A percentile compares a stretch with the other conserved stretches of the same genome.
These are phyloP conservation scores for Plagodis dolabraria DNA, from an alignment of 2,888 invertebrate genomes.

Conservation along the genomic window DNA sequence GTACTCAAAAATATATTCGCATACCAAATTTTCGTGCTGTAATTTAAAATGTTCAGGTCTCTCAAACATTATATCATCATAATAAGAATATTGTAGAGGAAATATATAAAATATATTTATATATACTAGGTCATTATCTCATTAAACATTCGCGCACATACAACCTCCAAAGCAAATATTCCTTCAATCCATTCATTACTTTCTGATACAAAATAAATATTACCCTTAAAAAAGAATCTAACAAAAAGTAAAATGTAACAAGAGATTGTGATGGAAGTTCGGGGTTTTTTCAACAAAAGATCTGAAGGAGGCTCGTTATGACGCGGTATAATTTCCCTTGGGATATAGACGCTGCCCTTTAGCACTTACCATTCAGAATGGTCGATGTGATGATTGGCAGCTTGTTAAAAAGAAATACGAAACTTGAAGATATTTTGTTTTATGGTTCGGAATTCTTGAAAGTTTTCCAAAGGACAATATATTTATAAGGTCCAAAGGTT, in stretches of 20 bases:
- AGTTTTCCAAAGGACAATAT: neutral
- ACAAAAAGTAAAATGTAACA: conserved; percentile 26
- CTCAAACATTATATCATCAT: no score
- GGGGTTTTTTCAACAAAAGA: conserved; percentile 47
- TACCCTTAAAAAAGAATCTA: conserved; percentile 12
- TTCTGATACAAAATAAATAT: conserved; percentile 9
- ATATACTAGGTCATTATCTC: no score
- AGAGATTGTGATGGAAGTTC: conserved; percentile 36
- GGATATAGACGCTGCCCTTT: conserved; percentile 42
- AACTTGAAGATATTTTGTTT: neutral
- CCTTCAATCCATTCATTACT: conserved; percentile 1
- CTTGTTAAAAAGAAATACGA: conserved; percentile 31
- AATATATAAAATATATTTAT: no score
- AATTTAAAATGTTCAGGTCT: no score
- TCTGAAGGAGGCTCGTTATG: conserved; percentile 45
- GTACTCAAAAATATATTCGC: no score
- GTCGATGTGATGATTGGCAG: conserved; percentile 31
- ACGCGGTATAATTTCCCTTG: conserved; percentile 57
- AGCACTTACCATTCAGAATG: conserved; percentile 29
- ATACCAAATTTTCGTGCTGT: no score
- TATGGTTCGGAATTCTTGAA: neutral
- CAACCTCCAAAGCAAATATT: neutral
- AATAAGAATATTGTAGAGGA: no score
- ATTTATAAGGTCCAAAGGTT: no score
- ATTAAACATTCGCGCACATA: no score